A percentile compares a stretch with the other conserved stretches of the same genome.
Conservation (phyloP, 2,797 vertebrate genomes). For the Syngnathus acus region DNA sequence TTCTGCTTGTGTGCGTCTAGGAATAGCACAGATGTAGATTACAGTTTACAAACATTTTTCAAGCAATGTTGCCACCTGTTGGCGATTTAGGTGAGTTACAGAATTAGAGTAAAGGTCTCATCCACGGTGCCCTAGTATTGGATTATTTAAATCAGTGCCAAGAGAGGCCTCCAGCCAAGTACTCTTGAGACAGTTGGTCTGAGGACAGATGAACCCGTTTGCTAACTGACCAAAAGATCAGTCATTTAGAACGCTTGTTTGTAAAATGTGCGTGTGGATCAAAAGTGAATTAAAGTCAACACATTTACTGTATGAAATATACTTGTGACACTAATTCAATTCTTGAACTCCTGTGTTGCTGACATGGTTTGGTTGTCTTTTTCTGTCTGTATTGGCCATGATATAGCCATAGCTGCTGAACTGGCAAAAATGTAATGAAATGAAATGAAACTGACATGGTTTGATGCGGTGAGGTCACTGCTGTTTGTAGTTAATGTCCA, state of each 20-base stretch:
- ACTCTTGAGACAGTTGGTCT: not conserved
- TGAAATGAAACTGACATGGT: too few relatives aligned
- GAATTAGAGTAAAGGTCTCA: conserved; percentile 30
- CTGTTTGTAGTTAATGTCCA: not conserved
- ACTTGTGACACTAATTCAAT: not conserved
- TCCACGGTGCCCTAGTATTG: not conserved
- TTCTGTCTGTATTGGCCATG: too few relatives aligned
- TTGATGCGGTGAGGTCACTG: not conserved
- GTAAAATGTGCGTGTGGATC: not conserved
- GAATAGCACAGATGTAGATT: conserved; percentile 1
- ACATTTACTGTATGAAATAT: too few relatives aligned
- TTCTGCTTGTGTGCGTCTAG: conserved; percentile 23
- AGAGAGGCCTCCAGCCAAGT: not conserved
- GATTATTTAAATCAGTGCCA: not conserved
- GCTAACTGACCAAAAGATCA: not conserved
- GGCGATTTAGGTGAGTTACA: conserved; percentile 38
- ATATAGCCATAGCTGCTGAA: too few relatives aligned
- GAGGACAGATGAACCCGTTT: not conserved
- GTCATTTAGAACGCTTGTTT: not conserved
- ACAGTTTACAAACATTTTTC: conserved; percentile 53
- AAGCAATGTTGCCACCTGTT: conserved; percentile 33
- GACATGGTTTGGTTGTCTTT: not conserved
- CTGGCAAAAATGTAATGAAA: too few relatives aligned
- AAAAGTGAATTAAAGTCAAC: not conserved
- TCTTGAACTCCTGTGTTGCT: not conserved